Evolutionary conservation across 2,888 invertebrate species (phyloP).

Genomic region (Tetragnatha montana): DNA sequence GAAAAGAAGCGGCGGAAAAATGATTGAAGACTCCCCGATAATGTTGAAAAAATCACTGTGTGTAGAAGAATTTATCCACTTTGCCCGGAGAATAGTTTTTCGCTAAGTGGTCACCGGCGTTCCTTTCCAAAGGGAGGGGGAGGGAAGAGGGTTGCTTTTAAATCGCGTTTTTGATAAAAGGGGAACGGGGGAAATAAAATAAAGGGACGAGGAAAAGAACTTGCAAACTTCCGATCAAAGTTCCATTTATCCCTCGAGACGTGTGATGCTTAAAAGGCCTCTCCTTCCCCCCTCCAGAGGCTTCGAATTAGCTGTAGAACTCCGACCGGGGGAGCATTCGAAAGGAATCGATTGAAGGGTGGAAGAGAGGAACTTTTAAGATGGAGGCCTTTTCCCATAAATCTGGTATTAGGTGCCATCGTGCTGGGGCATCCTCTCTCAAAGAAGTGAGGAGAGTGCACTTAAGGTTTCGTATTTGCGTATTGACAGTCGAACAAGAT

Average conservation of each 20-base stretch:
- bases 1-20: constrained; percentile 45
- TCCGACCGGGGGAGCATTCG: neutral
- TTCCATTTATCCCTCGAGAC: constrained; percentile 68
- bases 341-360: neutral
- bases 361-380: neutral
- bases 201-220: constrained; percentile 14
- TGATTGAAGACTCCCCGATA: constrained; percentile 64
- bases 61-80: constrained; percentile 69
- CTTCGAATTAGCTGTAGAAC: constrained; percentile 37
- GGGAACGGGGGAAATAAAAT: constrained; percentile 22
- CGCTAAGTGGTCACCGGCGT: constrained; percentile 64
- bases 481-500: neutral
- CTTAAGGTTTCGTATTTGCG: neutral
- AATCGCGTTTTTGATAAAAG: constrained; percentile 67
- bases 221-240: constrained; percentile 62
- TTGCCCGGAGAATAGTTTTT: constrained; percentile 68
- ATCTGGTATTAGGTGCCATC: neutral
- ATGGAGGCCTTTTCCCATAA: neutral
- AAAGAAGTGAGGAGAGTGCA: neutral
- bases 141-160: constrained; percentile 48
- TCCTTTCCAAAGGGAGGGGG: constrained; percentile 16
- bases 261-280: constrained; percentile 67
- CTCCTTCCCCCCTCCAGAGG: constrained; percentile 2
- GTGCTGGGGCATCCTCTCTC: neutral
- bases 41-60: constrained; percentile 67